phyloP scores from a whole-genome alignment of 2,797 vertebrate genomes.

The Galagoides demidoff region DNA sequence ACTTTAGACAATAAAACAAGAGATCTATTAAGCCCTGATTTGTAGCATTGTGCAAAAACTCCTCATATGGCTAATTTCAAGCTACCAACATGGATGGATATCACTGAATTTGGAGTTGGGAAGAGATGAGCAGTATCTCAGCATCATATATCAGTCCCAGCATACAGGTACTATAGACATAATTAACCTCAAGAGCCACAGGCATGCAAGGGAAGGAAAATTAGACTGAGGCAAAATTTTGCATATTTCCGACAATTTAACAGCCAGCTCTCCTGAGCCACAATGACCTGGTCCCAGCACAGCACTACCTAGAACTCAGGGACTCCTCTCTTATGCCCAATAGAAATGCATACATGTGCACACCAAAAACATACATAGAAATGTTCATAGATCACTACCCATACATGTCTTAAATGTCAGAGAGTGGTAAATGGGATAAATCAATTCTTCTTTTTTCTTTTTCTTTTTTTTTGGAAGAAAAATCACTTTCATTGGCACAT shows the following conservation, averaged over 20 bases:
- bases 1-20: neutral
- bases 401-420: neutral
- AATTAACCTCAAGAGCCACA: neutral
- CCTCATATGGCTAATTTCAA: neutral
- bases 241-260: neutral
- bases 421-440: neutral
- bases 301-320: neutral
- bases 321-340: rapidly evolving
- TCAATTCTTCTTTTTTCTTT: neutral
- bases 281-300: neutral
- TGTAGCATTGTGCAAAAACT: neutral
- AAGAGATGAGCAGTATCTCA: neutral
- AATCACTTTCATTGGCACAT: neutral
- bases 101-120: neutral
- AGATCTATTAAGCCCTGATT: neutral
- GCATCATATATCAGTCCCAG: neutral
- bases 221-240: neutral
- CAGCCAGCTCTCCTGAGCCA: neutral
- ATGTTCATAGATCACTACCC: neutral
- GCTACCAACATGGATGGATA: too few species aligned
- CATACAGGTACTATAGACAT: neutral
- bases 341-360: neutral
- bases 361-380: neutral
- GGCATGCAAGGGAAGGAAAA: neutral
- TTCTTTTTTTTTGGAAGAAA: too few species aligned